Evolutionary conservation across 2,888 invertebrate species (phyloP).

Genomic region (Lycophotia porphyrea): DNA sequence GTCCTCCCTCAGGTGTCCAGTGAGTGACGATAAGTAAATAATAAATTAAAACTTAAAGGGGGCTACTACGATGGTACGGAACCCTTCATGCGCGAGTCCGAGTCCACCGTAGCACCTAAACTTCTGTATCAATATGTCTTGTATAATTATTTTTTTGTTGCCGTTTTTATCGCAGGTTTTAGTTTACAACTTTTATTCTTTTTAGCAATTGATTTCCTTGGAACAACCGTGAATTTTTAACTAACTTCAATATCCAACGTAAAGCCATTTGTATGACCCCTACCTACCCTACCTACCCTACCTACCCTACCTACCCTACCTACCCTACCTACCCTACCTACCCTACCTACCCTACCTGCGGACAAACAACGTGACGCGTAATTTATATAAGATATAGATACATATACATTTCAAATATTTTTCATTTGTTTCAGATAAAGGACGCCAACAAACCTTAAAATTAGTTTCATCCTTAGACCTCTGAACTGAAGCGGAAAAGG

Average conservation of each 20-base stretch:
- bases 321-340: no score
- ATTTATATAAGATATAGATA: background rate
- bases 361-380: no score
- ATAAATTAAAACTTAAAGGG: no score
- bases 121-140: no score
- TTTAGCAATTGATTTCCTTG: background rate
- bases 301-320: no score
- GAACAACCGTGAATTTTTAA: background rate
- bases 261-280: background rate
- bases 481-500: constrained; percentile 71
- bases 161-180: background rate
- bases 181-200: background rate
- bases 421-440: constrained; percentile 73
- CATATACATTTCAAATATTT: constrained; percentile 19
- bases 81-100: no score
- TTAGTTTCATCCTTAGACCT: constrained; percentile 41
- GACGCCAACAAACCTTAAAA: constrained; percentile 33
- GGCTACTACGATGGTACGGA: no score
- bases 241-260: background rate
- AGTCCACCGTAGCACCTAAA: no score
- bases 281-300: no score
- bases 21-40: no score
- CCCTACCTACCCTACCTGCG: no score
- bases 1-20: no score
- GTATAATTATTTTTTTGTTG: background rate